Evolutionary conservation across 1,140 invertebrate genomes (phyloP), one percentile per base, ranked within the genome.

Genomic region (Aphelenchoides avenae): DNA sequence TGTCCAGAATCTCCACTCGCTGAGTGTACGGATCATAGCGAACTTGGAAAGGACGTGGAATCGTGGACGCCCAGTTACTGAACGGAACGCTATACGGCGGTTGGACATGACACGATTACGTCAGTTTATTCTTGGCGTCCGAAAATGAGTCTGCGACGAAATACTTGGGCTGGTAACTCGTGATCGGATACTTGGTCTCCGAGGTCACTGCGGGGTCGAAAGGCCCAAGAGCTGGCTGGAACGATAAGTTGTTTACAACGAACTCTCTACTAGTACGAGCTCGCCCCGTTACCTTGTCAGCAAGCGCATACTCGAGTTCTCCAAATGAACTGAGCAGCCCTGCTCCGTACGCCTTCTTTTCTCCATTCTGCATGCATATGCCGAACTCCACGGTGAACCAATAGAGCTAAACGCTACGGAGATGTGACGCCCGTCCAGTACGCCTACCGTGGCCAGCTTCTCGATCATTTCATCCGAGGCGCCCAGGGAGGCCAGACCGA

Each of bases 371-470:
- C 22, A 62, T 57, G 74, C 94, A 99, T 11, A 98, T 73, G 11
- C 94, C 94, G 71, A 87, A 98, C 76, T 98, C 94, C 0, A 97
- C 90, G 0, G 93, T 98, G 72, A 98, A 98, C 92, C 93, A 98
- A 78, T 95, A 98, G 70, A 91, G 91, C 92, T 97, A 77, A 31
- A 77, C 79, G 24, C 1, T 13, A 79, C n/a, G n/a, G n/a, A n/a
- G n/a, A n/a, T n/a, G n/a, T n/a, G n/a, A n/a, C n/a, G n/a, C n/a
- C n/a, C n/a, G n/a, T n/a, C n/a, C n/a, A n/a, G n/a, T n/a, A n/a
- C n/a, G n/a, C 81, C 83, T 80, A 96, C 91, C 56, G 93, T 94
- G 3, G 94, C 92, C 1, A 98, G 81, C 81, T 94, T 95, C 74
- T 96, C 88, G 52, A 99, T 87, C 74, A 87, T 93, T 49, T 97